Base-by-base conservation (phyloP, 2,113 vertebrate genomes). In the Urocynchramus pylzowi region DNA sequence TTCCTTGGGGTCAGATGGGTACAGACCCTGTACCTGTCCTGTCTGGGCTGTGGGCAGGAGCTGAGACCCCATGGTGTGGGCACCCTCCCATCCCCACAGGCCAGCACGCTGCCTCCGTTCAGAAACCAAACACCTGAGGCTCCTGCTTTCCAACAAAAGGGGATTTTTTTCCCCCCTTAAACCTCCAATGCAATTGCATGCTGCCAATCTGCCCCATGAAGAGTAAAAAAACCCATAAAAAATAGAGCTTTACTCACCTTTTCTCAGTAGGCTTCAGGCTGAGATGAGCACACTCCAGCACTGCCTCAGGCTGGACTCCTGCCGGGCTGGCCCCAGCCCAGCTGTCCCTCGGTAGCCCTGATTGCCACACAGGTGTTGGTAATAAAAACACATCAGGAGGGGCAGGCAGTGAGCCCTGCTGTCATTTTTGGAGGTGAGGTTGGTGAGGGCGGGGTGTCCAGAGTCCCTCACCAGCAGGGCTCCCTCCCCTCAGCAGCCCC, bases 291-390 rank as follows among this genome's bases (percentile, higher is more conserved):
- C 11, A 11, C 10, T 56, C 30, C 11, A 1, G 33, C 11, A 4
- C 7, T 0, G 4, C 26, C 26, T 45, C 19, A 9, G 0, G 3
- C 17, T 2, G 77, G 53, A 7, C 10, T 59, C 7, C 9, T 4
- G 17, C 6, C 23, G 0, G 0, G 19, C 65, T 39, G 54, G 13
- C 8, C 41, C 0, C 0, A 16, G 54, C 27, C 23, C 28, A 0
- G 69, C 64, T 35, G 65, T 7, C 31, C 37, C 52, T 68, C 0
- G 0, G 47, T 54, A 93, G 16, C 52, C 13, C 42, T 7, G 5
- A 19, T 4, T 10, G 20, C 16, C 22, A 39, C 71, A 19, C 41
- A 60, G 19, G 16, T 76, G 23, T 7, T 61, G 44, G 30, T 20
- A 24, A 13, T 22, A 16, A 50, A 50, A 71, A 12, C 20, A 13